Percentiles rank a stretch among this genome's conserved stretches.
Conservation (phyloP, 2,888 invertebrate genomes). For the Pyrrhosoma nymphula region DNA sequence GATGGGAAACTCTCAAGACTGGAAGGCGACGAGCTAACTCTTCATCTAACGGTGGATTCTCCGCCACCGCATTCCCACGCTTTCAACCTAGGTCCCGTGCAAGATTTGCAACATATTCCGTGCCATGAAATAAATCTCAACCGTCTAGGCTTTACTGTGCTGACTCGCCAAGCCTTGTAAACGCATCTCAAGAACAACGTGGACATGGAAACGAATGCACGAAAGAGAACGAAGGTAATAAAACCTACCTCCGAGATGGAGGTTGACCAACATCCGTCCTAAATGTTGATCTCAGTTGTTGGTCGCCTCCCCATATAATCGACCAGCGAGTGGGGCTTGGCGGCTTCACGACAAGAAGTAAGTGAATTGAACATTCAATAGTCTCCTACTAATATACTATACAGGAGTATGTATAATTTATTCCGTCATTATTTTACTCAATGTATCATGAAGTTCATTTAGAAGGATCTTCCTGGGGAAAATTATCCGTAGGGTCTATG, state of each 20-base stretch:
- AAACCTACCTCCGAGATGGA: neutral
- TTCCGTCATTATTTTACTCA: too few relatives aligned
- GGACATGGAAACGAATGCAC: neutral
- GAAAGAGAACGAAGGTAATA: neutral
- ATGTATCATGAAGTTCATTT: too few relatives aligned
- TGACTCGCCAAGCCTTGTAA: neutral
- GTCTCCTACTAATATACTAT: too few relatives aligned
- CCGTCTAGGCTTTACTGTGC: too few relatives aligned
- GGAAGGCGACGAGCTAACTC: neutral
- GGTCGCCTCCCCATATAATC: too few relatives aligned
- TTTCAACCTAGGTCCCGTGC: constrained; percentile 16
- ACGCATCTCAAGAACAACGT: neutral
- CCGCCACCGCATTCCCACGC: constrained; percentile 4
- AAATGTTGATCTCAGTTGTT: too few relatives aligned
- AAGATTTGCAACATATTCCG: neutral
- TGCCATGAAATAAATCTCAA: neutral
- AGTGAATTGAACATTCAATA: too few relatives aligned
- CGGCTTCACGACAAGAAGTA: too few relatives aligned
- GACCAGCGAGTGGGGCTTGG: too few relatives aligned
- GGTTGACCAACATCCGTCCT: neutral
- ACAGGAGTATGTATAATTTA: too few relatives aligned
- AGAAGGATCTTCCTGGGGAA: too few relatives aligned
- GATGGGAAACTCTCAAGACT: neutral
- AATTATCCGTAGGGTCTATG: too few relatives aligned
- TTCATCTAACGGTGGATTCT: neutral